These are phyloP conservation scores for Tipula unca DNA, from an alignment of 2,888 invertebrate species.

Conservation along the genomic window DNA sequence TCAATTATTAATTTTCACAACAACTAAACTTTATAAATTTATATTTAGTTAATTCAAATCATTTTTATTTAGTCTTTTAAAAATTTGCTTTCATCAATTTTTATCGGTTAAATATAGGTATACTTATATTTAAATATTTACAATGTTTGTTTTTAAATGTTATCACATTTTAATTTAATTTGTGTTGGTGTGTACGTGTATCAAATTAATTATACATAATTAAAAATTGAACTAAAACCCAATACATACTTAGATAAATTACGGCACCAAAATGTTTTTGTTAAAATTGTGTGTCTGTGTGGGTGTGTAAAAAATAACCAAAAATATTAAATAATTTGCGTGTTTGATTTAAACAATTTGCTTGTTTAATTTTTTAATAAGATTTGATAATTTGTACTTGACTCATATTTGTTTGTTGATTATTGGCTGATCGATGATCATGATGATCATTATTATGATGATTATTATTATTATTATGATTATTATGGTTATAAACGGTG, in stretches of 20 bases:
- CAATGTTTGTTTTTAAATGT: neutral
- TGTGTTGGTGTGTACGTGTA: neutral
- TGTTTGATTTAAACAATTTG: neutral
- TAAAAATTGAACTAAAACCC: conserved; percentile 3
- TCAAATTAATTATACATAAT: neutral
- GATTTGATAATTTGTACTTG: conserved; percentile 25
- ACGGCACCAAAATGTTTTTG: neutral
- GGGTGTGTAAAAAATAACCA: neutral
- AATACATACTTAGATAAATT: neutral
- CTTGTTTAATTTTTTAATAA: conserved; percentile 19
- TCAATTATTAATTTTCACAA: conserved; percentile 8
- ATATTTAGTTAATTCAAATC: neutral
- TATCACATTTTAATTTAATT: neutral
- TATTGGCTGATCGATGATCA: neutral
- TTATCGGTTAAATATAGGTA: neutral
- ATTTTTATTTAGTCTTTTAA: neutral
- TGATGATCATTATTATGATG: neutral
- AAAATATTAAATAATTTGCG: neutral
- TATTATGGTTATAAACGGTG: neutral
- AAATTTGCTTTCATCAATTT: neutral
- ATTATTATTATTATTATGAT: neutral
- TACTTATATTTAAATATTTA: neutral
- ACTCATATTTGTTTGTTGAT: conserved; percentile 21
- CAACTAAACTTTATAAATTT: neutral
- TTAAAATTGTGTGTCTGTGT: neutral